Evolutionary conservation across 1,140 invertebrate genomes (phyloP).

Genomic region (Rhyzopertha dominica): DNA sequence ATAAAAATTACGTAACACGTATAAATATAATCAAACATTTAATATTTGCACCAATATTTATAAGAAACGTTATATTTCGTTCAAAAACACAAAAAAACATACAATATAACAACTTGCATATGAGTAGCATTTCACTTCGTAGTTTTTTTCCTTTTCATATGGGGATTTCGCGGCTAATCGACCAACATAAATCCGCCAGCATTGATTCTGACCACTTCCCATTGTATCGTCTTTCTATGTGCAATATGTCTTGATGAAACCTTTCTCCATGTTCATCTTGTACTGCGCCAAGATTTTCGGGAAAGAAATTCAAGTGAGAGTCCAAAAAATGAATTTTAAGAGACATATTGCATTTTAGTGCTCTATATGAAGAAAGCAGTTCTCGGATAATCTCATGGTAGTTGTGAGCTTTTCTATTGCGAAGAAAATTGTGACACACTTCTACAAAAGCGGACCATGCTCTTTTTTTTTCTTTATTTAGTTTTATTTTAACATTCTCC

Average conservation of each 20-base stretch:
- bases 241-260: conserved; percentile 40
- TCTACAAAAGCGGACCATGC: too few relatives aligned
- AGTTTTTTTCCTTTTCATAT: too few relatives aligned
- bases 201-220: conserved; percentile 27
- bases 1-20: too few relatives aligned
- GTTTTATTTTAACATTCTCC: conserved; percentile 16
- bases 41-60: too few relatives aligned
- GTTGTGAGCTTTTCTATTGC: conserved; percentile 28
- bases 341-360: conserved; percentile 29
- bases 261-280: conserved; percentile 41
- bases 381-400: conserved; percentile 25
- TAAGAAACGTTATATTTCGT: too few relatives aligned
- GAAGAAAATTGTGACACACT: too few relatives aligned
- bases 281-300: conserved; percentile 29
- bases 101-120: too few relatives aligned
- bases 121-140: too few relatives aligned
- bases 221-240: conserved; percentile 35
- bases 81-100: too few relatives aligned
- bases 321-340: conserved; percentile 42
- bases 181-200: conserved; percentile 31
- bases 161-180: too few relatives aligned
- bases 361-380: conserved; percentile 22
- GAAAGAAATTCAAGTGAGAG: conserved; percentile 40
- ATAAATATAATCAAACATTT: too few relatives aligned
- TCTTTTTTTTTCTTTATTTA: conserved; percentile 23